Base-by-base conservation (phyloP, 2,888 invertebrate species). In the Leptopilina syphax region DNA sequence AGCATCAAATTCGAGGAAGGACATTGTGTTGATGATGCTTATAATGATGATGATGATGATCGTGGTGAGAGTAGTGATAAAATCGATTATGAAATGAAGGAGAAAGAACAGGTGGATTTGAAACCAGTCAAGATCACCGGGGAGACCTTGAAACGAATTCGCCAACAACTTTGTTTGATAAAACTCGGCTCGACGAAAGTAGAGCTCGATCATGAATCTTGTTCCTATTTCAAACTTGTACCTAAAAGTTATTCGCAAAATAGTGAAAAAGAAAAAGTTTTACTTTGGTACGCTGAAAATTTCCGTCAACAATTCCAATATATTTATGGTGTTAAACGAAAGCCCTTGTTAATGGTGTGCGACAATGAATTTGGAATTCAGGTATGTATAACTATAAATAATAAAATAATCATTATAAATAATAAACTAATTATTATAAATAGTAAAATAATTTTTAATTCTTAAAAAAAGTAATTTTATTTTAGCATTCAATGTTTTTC, bases 291-390 rank as follows among this genome's bases (percentile, higher is more conserved):
- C 87, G 95, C 96, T 0, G 96, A 97, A 91, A 96, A 96, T 90
- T 97, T 97, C 89, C 94, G 96, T 18, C 93, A 94, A 77, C 96
- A 97, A 87, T 96, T 94, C 91, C 92, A 93, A 78, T 92, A 93
- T 78, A 92, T 93, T 76, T 95, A 93, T 90, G 93, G 93, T 0
- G 34, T 3, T 34, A 90, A 94, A 47, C 93, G 96, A 76, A 94
- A 94, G 83, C 95, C 96, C 0, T 88, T 96, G 78, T 93, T 96
- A 65, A 89, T 97, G 78, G 96, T 95, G 77, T 93, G 94, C 66
- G 94, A 95, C 77, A 97, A 97, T 89, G 97, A 97, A 92, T 96
- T 96, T 88, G 95, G 94, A 73, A 93, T 96, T 81, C 95, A 96
- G 94, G 96, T 96, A 91, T 86, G 84, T 57, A 9, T n/a, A 54